Conservation (phyloP, 2,797 vertebrate species). For the Ambastaia sidthimunki region DNA sequence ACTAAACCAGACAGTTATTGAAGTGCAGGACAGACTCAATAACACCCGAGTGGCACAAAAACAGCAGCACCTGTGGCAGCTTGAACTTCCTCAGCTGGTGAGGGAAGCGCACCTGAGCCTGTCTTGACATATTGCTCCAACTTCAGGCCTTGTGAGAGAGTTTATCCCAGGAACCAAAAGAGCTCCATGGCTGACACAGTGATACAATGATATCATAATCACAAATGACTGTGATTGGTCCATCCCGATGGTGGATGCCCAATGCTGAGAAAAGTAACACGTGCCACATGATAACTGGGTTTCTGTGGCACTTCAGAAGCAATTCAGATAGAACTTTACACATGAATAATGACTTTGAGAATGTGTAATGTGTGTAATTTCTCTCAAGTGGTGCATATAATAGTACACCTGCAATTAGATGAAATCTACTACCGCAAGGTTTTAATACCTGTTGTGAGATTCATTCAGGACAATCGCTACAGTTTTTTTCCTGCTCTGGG, state of each 20-base stretch:
- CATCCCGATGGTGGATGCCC: background rate
- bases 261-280: background rate
- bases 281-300: background rate
- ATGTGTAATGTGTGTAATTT: slow-evolving; percentile 1
- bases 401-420: slow-evolving; percentile 9
- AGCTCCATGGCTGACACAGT: background rate
- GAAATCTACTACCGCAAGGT: background rate
- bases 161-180: no score
- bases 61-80: background rate
- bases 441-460: slow-evolving; percentile 23
- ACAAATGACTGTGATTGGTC: background rate
- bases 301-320: background rate
- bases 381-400: background rate
- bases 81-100: background rate
- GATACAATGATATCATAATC: background rate
- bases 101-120: background rate
- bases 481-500: background rate
- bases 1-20: background rate
- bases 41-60: no score
- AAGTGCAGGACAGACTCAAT: slow-evolving; percentile 2
- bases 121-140: background rate
- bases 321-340: background rate
- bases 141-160: background rate
- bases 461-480: background rate
- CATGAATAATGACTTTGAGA: background rate